These are phyloP conservation scores for Opisthograptis luteolata DNA, from an alignment of 2,888 invertebrate genomes.

Conservation along the genomic window DNA sequence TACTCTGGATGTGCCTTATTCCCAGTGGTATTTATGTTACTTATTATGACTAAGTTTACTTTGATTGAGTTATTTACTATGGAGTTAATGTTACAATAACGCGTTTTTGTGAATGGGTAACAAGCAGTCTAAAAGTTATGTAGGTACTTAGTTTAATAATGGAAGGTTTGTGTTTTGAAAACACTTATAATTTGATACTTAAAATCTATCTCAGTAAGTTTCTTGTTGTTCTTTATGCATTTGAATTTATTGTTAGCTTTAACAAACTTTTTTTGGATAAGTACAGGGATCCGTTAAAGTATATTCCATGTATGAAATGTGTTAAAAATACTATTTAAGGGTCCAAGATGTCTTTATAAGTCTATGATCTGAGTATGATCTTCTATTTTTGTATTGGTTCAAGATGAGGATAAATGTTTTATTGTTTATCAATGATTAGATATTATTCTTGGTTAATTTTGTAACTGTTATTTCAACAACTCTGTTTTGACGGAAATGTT, in stretches of 20 bases:
- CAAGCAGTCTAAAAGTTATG: not conserved
- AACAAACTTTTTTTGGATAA: constrained; percentile 23
- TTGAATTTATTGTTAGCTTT: constrained; percentile 30
- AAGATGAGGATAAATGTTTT: too few species aligned
- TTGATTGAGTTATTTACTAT: not conserved
- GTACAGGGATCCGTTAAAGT: constrained; percentile 37
- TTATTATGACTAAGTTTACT: constrained; percentile 13
- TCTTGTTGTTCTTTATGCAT: not conserved
- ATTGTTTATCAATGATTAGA: not conserved
- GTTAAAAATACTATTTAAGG: constrained; percentile 15
- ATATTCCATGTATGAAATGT: constrained; percentile 29
- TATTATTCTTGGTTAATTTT: not conserved
- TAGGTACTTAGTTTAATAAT: not conserved
- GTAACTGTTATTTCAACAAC: too few species aligned
- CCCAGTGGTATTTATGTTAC: constrained; percentile 21
- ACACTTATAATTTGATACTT: constrained; percentile 9
- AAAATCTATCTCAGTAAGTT: constrained; percentile 3
- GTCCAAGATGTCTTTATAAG: constrained; percentile 14
- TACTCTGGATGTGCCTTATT: constrained; percentile 45
- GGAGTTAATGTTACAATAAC: not conserved
- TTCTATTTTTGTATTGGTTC: constrained; percentile 13
- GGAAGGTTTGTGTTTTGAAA: constrained; percentile 21
- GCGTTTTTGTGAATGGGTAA: not conserved
- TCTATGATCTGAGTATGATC: constrained; percentile 4
- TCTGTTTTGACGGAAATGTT: not conserved